A percentile compares a stretch with the other conserved stretches of the same genome.
phyloP scores from a whole-genome alignment of 2,888 invertebrate genomes.

The Camptogramma bilineatum region DNA sequence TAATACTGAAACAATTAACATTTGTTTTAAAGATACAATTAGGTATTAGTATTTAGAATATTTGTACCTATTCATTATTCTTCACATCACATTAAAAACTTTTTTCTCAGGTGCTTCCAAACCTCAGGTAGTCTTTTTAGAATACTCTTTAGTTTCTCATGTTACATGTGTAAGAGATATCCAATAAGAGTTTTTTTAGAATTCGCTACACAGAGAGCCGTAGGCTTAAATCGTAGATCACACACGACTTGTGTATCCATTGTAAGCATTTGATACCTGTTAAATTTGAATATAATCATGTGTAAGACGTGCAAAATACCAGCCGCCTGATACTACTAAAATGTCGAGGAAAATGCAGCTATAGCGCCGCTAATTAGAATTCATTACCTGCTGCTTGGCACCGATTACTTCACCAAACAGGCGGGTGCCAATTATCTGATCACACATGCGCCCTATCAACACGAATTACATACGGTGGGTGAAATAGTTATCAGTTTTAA shows the following conservation, averaged over 20 bases:
- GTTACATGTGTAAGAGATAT: not conserved
- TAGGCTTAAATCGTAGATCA: not conserved
- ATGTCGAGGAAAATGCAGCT: not conserved
- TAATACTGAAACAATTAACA: constrained; percentile 14
- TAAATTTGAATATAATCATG: not conserved
- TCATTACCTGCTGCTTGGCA: constrained; percentile 22
- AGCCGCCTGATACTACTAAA: not conserved
- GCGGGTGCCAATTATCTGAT: not conserved
- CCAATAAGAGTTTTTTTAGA: not conserved
- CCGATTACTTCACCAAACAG: constrained; percentile 10
- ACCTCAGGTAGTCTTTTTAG: too few relatives aligned
- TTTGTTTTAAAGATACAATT: too few relatives aligned
- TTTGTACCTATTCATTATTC: too few relatives aligned
- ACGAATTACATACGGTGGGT: not conserved
- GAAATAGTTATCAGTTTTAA: constrained; percentile 2
- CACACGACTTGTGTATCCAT: not conserved
- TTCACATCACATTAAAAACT: too few relatives aligned
- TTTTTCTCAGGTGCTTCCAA: too few relatives aligned
- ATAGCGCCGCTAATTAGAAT: constrained; percentile 21
- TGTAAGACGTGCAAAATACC: not conserved
- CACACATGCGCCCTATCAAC: constrained; percentile 19
- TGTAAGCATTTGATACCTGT: not conserved
- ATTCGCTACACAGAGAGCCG: not conserved
- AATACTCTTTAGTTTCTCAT: too few relatives aligned
- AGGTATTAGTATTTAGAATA: too few relatives aligned